phyloP scores from a whole-genome alignment of 2,888 invertebrate species.

The Cataglyphis altisquamis region DNA sequence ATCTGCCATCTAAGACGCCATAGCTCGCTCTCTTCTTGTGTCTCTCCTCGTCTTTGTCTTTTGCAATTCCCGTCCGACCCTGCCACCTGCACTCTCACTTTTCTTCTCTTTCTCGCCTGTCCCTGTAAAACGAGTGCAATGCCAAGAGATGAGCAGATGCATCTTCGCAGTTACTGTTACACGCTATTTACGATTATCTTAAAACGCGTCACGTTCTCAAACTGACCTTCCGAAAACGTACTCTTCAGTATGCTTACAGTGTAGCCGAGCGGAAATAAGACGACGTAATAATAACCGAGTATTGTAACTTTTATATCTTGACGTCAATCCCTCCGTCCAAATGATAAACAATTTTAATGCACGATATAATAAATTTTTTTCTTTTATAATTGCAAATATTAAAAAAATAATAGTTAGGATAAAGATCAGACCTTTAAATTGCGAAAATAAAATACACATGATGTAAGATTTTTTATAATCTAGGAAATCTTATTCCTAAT shows the following conservation, averaged over 20 bases:
- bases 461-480: background rate
- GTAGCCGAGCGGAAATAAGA: constrained; percentile 27
- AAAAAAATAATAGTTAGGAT: background rate
- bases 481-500: background rate
- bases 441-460: background rate
- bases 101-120: constrained; percentile 36
- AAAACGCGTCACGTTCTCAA: constrained; percentile 51
- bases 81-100: constrained; percentile 27
- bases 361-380: background rate
- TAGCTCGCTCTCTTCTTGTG: constrained; percentile 58
- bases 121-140: constrained; percentile 9
- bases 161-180: constrained; percentile 63
- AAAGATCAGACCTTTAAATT: background rate
- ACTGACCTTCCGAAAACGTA: constrained; percentile 46
- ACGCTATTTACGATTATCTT: constrained; percentile 68
- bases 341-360: background rate
- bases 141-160: constrained; percentile 46
- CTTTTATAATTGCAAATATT: background rate
- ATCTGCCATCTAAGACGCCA: constrained; percentile 81
- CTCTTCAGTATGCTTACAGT: constrained; percentile 57
- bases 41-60: constrained; percentile 50
- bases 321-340: constrained; percentile 14
- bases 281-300: constrained; percentile 20
- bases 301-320: constrained; percentile 44
- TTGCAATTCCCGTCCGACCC: constrained; percentile 51